Percentiles rank a stretch among this genome's conserved stretches.
phyloP scores from a whole-genome alignment of 2,797 vertebrate species.

The Mormyrops attenuatus region DNA sequence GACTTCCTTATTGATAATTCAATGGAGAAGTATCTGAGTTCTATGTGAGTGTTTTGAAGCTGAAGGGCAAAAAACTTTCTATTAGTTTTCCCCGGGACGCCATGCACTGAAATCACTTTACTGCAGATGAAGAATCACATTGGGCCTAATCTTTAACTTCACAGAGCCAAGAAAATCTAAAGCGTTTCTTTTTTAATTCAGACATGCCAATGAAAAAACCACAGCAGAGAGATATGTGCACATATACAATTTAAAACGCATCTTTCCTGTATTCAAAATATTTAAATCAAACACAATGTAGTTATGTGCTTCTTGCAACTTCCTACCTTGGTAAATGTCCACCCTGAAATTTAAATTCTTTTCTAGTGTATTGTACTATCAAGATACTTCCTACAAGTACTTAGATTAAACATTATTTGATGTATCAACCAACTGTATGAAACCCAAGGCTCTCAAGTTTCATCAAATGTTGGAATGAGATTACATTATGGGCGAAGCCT shows the following conservation, averaged over 20 bases:
- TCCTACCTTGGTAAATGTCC: not conserved
- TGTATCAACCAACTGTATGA: not conserved
- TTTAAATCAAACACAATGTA: not conserved
- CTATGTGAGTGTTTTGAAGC: not conserved
- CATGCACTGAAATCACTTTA: not conserved
- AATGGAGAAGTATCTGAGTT: not conserved
- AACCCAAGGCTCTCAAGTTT: not conserved
- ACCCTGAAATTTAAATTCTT: not conserved
- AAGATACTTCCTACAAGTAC: not conserved
- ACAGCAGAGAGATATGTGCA: not conserved
- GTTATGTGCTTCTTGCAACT: not conserved
- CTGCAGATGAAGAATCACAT: not conserved
- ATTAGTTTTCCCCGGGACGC: not conserved
- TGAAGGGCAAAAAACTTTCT: not conserved
- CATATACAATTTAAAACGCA: not conserved
- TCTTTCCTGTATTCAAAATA: not conserved
- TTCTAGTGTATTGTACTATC: not conserved
- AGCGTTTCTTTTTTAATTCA: not conserved
- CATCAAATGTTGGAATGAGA: not conserved
- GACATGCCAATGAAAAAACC: not conserved
- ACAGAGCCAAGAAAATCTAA: not conserved
- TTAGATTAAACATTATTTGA: not conserved
- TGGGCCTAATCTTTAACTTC: not conserved
- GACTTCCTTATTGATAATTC: not conserved
- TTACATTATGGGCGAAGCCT: not conserved